phyloP scores from a whole-genome alignment of 2,888 invertebrate species.

The Cryptophagus acutangulus region DNA sequence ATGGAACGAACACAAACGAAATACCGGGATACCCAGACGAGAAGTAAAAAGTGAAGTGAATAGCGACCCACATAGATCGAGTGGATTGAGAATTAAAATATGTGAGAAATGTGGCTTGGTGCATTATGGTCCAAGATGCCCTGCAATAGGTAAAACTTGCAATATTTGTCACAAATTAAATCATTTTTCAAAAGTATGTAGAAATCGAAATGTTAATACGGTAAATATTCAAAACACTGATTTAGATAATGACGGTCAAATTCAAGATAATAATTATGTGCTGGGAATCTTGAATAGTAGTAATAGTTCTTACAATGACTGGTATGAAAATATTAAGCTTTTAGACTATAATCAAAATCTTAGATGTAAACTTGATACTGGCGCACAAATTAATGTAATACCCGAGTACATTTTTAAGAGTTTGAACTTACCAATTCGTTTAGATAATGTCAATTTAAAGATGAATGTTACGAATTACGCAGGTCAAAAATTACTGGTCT shows the following conservation, averaged over 20 bases:
- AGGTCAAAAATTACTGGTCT: too few species aligned
- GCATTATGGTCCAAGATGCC: not conserved
- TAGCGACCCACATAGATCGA: too few species aligned
- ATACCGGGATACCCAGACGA: not conserved
- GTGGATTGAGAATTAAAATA: too few species aligned
- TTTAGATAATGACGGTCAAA: too few species aligned
- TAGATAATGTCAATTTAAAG: too few species aligned
- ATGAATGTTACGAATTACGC: too few species aligned
- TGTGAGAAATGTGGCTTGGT: not conserved
- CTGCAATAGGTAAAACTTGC: not conserved
- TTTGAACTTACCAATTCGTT: too few species aligned
- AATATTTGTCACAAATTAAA: constrained; percentile 1
- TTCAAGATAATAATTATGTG: too few species aligned
- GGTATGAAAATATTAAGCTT: not conserved
- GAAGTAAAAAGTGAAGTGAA: too few species aligned
- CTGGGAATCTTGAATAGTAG: too few species aligned
- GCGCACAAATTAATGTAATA: constrained; percentile 4
- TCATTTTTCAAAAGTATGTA: not conserved
- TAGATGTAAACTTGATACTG: constrained; percentile 5
- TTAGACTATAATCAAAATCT: not conserved
- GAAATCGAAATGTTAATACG: not conserved
- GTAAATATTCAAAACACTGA: too few species aligned
- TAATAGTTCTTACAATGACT: too few species aligned
- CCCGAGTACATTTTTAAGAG: constrained; percentile 1
- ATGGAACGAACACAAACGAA: not conserved